Percentiles rank a stretch among this genome's conserved stretches.
These are phyloP conservation scores for Pelmatolapia mariae DNA, from an alignment of 2,113 vertebrate species.

Conservation along the genomic window DNA sequence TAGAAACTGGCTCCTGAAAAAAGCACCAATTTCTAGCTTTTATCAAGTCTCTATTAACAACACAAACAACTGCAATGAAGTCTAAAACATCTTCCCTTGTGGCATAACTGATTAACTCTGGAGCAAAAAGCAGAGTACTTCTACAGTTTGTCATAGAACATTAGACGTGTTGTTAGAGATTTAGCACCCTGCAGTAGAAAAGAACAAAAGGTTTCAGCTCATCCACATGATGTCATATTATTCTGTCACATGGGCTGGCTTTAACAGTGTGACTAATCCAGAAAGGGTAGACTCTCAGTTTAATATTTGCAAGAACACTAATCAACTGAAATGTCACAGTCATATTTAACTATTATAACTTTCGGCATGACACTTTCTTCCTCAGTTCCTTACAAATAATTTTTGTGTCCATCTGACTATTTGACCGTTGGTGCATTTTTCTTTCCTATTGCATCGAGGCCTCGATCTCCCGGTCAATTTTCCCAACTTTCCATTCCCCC, in stretches of 20 bases:
- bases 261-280: neutral
- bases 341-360: neutral
- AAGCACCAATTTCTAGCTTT: neutral
- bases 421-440: rapidly evolving
- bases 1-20: neutral
- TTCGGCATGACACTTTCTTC: neutral
- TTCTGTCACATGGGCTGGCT: neutral
- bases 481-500: neutral
- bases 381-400: neutral
- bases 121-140: neutral
- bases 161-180: neutral
- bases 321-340: neutral
- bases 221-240: neutral
- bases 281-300: neutral
- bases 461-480: neutral
- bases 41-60: neutral
- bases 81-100: neutral
- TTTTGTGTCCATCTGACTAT: neutral
- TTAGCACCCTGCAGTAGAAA: neutral
- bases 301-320: neutral
- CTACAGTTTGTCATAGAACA: neutral
- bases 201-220: neutral
- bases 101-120: neutral
- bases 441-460: neutral
- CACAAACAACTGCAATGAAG: neutral